phyloP scores from a whole-genome alignment of 2,797 vertebrate genomes.

The Varecia variegata region DNA sequence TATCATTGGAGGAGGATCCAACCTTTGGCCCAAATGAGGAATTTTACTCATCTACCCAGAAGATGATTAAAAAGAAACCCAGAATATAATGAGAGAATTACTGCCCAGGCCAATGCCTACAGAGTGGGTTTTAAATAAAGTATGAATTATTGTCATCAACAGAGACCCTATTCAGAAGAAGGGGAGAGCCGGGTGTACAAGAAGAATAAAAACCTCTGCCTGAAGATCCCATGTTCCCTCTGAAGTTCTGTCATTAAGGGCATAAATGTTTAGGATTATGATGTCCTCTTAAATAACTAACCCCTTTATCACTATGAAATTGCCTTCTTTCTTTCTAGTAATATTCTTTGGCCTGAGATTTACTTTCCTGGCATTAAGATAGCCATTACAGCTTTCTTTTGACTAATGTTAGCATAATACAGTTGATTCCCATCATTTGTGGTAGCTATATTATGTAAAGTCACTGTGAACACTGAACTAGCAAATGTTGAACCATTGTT shows the following conservation, averaged over 20 bases:
- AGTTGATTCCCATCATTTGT: neutral
- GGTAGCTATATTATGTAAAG: neutral
- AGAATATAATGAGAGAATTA: slow-evolving; percentile 52
- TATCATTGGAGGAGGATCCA: slow-evolving; percentile 88
- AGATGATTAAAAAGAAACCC: slow-evolving; percentile 55
- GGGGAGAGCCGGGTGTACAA: neutral
- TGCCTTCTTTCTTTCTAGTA: neutral
- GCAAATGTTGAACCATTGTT: neutral
- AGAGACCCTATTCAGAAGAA: neutral
- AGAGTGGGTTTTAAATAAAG: slow-evolving; percentile 57
- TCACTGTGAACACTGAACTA: neutral
- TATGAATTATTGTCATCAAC: slow-evolving; percentile 32
- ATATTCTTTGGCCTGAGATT: neutral
- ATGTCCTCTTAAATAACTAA: neutral
- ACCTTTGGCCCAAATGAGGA: slow-evolving; percentile 85
- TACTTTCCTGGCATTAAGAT: neutral
- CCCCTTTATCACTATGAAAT: neutral
- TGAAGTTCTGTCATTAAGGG: neutral
- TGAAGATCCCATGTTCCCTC: neutral
- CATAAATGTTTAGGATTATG: neutral
- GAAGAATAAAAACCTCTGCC: neutral
- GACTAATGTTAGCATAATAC: neutral
- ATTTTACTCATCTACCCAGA: slow-evolving; percentile 90
- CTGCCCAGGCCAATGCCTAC: neutral
- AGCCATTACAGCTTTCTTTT: neutral